A percentile compares a stretch with the other conserved stretches of the same genome.
These are phyloP conservation scores for Xanthorhoe spadicearia DNA, from an alignment of 2,888 invertebrate species.

Conservation along the genomic window DNA sequence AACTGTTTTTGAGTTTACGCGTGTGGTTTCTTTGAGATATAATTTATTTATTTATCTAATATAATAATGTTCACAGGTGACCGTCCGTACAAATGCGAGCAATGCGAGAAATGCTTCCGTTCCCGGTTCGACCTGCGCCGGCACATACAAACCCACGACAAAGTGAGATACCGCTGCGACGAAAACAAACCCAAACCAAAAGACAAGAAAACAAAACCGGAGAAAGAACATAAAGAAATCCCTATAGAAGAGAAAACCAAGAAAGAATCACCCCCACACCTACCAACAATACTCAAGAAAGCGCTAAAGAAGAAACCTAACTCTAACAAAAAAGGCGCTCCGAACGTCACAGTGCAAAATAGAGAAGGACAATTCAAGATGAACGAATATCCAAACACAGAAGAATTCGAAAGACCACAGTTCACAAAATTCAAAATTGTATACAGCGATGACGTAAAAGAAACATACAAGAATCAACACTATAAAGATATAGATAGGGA, in stretches of 20 bases:
- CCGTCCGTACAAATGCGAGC: constrained; percentile 89
- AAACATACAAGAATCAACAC: constrained; percentile 48
- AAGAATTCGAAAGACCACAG: constrained; percentile 46
- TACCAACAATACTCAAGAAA: constrained; percentile 36
- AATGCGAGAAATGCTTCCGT: constrained; percentile 93
- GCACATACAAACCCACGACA: constrained; percentile 89
- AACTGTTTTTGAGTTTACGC: too few relatives aligned
- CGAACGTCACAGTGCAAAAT: constrained; percentile 67
- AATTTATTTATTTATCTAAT: too few relatives aligned
- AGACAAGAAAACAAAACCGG: constrained; percentile 41
- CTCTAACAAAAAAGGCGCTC: constrained; percentile 56
- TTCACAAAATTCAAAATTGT: constrained; percentile 65
- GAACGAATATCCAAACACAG: constrained; percentile 52
- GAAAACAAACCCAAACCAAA: constrained; percentile 52
- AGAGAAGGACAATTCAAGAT: constrained; percentile 55
- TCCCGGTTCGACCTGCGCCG: constrained; percentile 93
- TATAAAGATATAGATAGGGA: constrained; percentile 26
- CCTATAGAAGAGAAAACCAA: constrained; percentile 30
- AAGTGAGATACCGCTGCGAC: constrained; percentile 55
- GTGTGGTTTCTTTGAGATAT: too few relatives aligned
- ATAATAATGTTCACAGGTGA: too few relatives aligned
- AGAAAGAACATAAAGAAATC: constrained; percentile 28
- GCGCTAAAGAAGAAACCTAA: constrained; percentile 39
- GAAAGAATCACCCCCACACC: constrained; percentile 25
- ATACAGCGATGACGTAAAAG: constrained; percentile 52